Evolutionary conservation across 1,140 invertebrate genomes (phyloP).

Genomic region (Heterodera carotae): DNA sequence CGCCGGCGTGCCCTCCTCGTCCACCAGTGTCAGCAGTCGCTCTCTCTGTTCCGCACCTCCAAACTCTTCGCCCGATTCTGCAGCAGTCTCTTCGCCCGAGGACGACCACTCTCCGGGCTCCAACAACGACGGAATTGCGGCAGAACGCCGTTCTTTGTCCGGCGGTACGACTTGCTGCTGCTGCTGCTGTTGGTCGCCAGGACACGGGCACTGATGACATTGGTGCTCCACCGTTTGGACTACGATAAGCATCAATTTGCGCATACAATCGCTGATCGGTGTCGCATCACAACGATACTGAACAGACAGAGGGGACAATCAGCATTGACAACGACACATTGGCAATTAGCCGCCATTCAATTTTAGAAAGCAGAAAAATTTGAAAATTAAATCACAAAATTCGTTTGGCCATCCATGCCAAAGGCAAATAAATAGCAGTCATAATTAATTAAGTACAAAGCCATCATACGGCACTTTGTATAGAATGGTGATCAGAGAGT

Average conservation of each 20-base stretch:
- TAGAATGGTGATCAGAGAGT: constrained; percentile 86
- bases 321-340: too few species aligned
- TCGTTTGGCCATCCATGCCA: constrained; percentile 47
- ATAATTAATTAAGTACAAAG: too few species aligned
- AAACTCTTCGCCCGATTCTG: constrained; percentile 16
- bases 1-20: constrained; percentile 29
- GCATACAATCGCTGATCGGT: constrained; percentile 78
- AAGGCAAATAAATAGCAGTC: too few species aligned
- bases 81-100: constrained; percentile 6
- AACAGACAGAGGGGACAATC: constrained; percentile 59
- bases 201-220: constrained; percentile 71
- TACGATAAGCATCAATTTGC: constrained; percentile 83
- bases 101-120: constrained; percentile 17
- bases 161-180: constrained; percentile 7
- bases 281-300: constrained; percentile 87
- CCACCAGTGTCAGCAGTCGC: constrained; percentile 3
- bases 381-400: constrained; percentile 19
- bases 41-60: background rate
- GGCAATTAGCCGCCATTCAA: background rate
- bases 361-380: constrained; percentile 9
- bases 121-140: background rate
- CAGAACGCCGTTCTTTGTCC: constrained; percentile 10
- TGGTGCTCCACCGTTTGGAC: constrained; percentile 88
- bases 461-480: constrained; percentile 90
- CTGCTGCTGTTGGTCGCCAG: constrained; percentile 20